phyloP scores from a whole-genome alignment of 30 jellyfish, hydroid and myxozoan species.

The Cassiopea andromeda region DNA sequence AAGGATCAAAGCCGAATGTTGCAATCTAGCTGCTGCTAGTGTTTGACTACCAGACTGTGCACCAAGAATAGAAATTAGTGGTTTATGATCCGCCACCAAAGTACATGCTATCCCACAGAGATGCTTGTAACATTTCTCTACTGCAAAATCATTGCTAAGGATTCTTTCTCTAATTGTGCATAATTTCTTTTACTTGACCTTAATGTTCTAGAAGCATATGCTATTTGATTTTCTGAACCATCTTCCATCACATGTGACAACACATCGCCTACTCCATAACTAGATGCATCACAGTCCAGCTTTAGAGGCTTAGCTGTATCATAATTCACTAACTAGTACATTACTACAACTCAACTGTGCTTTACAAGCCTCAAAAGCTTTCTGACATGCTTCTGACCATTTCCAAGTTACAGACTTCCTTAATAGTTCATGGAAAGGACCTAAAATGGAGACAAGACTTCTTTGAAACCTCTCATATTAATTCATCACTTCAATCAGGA shows the following conservation, averaged over 20 bases:
- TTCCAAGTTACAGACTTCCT: slow-evolving; percentile 33
- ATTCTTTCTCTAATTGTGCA: slow-evolving; percentile 77
- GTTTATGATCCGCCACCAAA: slow-evolving; percentile 68
- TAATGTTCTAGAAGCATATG: slow-evolving; percentile 56
- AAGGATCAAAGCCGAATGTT: slow-evolving; percentile 65
- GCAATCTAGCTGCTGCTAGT: slow-evolving; percentile 72
- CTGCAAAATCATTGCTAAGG: slow-evolving; percentile 71
- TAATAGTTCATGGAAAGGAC: slow-evolving; percentile 44
- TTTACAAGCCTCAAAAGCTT: slow-evolving; percentile 41
- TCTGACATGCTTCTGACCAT: slow-evolving; percentile 29
- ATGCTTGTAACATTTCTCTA: slow-evolving; percentile 74
- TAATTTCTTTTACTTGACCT: slow-evolving; percentile 56
- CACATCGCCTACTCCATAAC: slow-evolving; percentile 88
- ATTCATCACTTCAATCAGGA: slow-evolving; percentile 59
- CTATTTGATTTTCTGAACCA: slow-evolving; percentile 75
- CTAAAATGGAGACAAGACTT: slow-evolving; percentile 28
- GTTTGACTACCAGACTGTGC: slow-evolving; percentile 62
- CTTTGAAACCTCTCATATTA: slow-evolving; percentile 50
- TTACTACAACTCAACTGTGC: neutral
- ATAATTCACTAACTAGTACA: slow-evolving; percentile 63
- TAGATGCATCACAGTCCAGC: slow-evolving; percentile 76
- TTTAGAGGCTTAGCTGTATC: slow-evolving; percentile 53
- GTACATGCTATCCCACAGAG: slow-evolving; percentile 77
- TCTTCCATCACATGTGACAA: slow-evolving; percentile 56
- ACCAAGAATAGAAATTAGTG: slow-evolving; percentile 44